A percentile compares a stretch with the other conserved stretches of the same genome.
Evolutionary conservation across 2,797 vertebrate species (phyloP).

Genomic region (Sebastes iracundus): DNA sequence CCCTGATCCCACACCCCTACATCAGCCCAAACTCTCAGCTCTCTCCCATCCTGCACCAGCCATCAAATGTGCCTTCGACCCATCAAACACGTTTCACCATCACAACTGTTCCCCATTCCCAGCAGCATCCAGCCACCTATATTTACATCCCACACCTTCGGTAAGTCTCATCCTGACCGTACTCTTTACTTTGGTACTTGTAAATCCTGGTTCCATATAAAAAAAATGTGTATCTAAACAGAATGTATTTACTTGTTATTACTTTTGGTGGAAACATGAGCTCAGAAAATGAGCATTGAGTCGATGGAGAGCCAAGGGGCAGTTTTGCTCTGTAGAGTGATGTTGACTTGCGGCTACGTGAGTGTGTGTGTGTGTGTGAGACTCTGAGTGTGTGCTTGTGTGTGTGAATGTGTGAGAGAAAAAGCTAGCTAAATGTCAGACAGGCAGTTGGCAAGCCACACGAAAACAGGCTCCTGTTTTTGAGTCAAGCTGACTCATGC

Average conservation of each 20-base stretch:
- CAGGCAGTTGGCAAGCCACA: conserved; percentile 70
- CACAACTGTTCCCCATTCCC: not conserved
- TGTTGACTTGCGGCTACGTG: conserved; percentile 54
- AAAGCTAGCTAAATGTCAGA: conserved; percentile 70
- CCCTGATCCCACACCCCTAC: conserved; percentile 4
- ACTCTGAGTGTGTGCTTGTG: not conserved
- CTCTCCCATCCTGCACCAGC: not conserved
- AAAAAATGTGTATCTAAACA: not conserved
- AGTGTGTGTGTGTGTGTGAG: conserved; percentile 8
- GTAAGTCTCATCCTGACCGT: not conserved
- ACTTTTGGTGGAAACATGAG: conserved; percentile 48
- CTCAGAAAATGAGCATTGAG: conserved; percentile 51
- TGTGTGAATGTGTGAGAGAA: conserved; percentile 23
- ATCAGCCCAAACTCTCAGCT: conserved; percentile 6
- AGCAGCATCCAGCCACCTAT: not conserved
- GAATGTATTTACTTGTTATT: conserved; percentile 44
- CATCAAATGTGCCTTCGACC: not conserved
- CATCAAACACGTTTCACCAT: not conserved
- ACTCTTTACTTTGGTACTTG: not conserved
- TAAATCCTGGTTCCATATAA: not conserved
- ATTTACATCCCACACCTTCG: not conserved
- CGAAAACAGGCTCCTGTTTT: conserved; percentile 79
- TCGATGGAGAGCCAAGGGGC: conserved; percentile 28
- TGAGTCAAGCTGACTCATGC: conserved; percentile 78
- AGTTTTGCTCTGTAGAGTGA: conserved; percentile 24